Evolutionary conservation across 2,113 vertebrate genomes (phyloP).

Genomic region (Pseudopodoces humilis): DNA sequence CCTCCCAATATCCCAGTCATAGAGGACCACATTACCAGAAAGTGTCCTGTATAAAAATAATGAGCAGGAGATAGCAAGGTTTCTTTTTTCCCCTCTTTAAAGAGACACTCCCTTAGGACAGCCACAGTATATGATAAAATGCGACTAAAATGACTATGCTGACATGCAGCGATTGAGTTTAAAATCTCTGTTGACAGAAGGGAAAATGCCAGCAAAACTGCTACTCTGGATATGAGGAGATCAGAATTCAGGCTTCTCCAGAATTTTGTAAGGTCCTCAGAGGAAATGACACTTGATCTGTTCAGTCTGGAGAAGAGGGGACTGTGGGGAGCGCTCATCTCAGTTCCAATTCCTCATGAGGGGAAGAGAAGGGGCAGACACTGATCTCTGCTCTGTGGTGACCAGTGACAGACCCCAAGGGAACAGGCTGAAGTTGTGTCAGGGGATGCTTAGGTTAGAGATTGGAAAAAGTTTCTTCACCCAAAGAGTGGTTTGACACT

Average conservation of each 20-base stretch:
- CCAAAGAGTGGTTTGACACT: background rate
- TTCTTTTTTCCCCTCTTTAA: background rate
- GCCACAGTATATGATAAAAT: background rate
- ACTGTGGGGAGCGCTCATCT: background rate
- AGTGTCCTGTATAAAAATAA: background rate
- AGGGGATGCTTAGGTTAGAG: background rate
- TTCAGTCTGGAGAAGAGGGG: background rate
- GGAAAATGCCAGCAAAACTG: background rate
- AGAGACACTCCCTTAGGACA: background rate
- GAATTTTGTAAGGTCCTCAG: background rate
- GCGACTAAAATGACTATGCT: background rate
- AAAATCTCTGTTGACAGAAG: background rate
- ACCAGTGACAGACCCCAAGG: background rate
- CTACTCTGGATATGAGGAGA: background rate
- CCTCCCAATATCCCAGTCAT: background rate
- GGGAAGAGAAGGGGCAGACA: background rate
- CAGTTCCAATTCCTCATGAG: background rate
- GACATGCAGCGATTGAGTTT: background rate
- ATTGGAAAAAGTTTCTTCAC: background rate
- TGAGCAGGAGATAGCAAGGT: background rate
- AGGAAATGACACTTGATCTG: background rate
- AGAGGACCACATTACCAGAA: background rate
- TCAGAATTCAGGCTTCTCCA: background rate
- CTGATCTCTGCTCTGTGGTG: background rate
- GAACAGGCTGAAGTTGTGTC: background rate